phyloP scores from a whole-genome alignment of 2,888 invertebrate genomes.

The Erebia aethiops region DNA sequence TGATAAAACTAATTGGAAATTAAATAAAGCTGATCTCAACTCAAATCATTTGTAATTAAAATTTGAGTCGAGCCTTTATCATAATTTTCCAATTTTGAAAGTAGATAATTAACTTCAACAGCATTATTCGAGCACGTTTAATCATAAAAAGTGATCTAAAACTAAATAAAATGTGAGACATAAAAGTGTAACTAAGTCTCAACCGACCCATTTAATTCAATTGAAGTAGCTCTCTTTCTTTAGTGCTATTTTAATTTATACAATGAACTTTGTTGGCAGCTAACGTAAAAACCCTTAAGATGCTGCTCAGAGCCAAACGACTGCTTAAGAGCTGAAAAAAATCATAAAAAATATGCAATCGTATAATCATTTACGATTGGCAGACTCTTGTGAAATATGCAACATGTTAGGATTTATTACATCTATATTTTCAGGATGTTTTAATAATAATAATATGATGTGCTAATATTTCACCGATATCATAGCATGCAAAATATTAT shows the following conservation, averaged over 20 bases:
- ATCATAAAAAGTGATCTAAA: neutral
- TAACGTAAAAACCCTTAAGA: conserved; percentile 36
- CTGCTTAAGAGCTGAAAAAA: conserved; percentile 20
- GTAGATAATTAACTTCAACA: neutral
- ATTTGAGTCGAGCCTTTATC: neutral
- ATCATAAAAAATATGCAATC: conserved; percentile 12
- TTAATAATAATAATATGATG: no score
- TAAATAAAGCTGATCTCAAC: neutral
- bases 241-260: conserved; percentile 40
- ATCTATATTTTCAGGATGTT: no score
- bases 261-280: conserved; percentile 43
- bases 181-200: conserved; percentile 24
- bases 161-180: conserved; percentile 21
- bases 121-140: no score
- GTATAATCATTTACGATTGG: neutral
- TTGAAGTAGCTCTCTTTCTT: conserved; percentile 36
- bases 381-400: neutral
- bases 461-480: no score
- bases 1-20: neutral
- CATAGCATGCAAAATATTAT: no score
- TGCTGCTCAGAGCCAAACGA: conserved; percentile 38
- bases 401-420: neutral
- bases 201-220: conserved; percentile 37
- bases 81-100: neutral
- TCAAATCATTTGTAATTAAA: neutral